Base-by-base conservation (phyloP, 2,113 vertebrate species). In the Petrocephalus zakoni region DNA sequence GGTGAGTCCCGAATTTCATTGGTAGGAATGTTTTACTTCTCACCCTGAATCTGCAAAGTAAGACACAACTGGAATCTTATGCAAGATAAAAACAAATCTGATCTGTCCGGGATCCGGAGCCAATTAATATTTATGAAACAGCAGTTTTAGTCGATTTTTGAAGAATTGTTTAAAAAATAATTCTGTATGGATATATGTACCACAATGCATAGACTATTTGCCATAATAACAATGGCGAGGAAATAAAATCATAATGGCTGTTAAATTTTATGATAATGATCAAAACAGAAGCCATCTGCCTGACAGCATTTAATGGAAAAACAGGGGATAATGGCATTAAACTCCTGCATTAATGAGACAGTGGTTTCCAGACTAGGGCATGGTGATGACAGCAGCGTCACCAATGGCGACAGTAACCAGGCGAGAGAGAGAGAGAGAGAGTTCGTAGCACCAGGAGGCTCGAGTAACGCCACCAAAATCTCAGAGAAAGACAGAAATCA, bases 401-500 rank as follows among this genome's bases (percentile, higher is more conserved):
- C 46, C 21, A 22, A 21, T 34, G 86, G 49, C 42, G 47, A 83
- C 49, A 47, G 75, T 87, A 87, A 82, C 56, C 19, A 42, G 37
- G 72, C 34, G 17, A 84, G 81, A 5, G 17, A 82, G 42, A 42
- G 42, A 13, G n/a, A 72, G 52, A 46, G 34, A 17, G 21, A 82
- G n/a, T 13, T 15, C 34, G 29, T 87, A 58, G 22, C 22, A 34
- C 22, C 15, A 87, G 46, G 21, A 25, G 13, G 25, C 42, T 52
- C 29, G 19, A 68, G 34, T 72, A 52, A 37, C 29, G 5, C 21
- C 8, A 55, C 49, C 51, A 64, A 42, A 37, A 52, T 34, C 9
- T 55, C 11, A 84, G 47, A 85, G 68, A 21, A 81, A 56, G 11
- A 29, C 81, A 68, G 47, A 89, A 87, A 15, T 88, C 21, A 88